phyloP scores from a whole-genome alignment of 2,888 invertebrate species.

The Ectropis crepuscularia region DNA sequence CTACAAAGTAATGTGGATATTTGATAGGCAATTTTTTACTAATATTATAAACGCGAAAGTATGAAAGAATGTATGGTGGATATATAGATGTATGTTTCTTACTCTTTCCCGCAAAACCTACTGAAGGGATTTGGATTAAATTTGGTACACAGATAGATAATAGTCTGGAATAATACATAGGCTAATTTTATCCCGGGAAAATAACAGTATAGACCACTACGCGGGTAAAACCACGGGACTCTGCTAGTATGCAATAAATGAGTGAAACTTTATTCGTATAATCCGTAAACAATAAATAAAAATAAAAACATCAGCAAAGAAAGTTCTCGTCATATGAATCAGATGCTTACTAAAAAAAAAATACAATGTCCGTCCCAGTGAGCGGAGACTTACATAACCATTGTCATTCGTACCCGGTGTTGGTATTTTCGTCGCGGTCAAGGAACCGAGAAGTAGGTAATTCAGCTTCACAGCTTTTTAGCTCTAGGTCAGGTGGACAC shows the following conservation, averaged over 20 bases:
- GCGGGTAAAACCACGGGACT: too few species aligned
- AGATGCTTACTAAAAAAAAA: constrained; percentile 24
- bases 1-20: too few species aligned
- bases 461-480: constrained; percentile 44
- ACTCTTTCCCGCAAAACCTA: too few species aligned
- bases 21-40: too few species aligned
- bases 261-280: background rate
- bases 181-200: too few species aligned
- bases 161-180: too few species aligned
- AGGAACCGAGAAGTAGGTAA: constrained; percentile 53
- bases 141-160: too few species aligned
- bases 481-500: constrained; percentile 56
- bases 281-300: background rate
- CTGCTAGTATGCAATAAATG: background rate
- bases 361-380: constrained; percentile 12
- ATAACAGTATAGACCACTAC: too few species aligned
- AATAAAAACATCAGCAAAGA: constrained; percentile 33
- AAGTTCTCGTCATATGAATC: constrained; percentile 38
- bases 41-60: too few species aligned
- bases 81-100: too few species aligned
- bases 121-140: too few species aligned
- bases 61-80: too few species aligned
- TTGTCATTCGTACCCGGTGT: constrained; percentile 39
- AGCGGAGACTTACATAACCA: constrained; percentile 33
- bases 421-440: constrained; percentile 63